A percentile compares a stretch with the other conserved stretches of the same genome.
Evolutionary conservation across 2,113 vertebrate genomes (phyloP).

Genomic region (Syngnathus typhle): DNA sequence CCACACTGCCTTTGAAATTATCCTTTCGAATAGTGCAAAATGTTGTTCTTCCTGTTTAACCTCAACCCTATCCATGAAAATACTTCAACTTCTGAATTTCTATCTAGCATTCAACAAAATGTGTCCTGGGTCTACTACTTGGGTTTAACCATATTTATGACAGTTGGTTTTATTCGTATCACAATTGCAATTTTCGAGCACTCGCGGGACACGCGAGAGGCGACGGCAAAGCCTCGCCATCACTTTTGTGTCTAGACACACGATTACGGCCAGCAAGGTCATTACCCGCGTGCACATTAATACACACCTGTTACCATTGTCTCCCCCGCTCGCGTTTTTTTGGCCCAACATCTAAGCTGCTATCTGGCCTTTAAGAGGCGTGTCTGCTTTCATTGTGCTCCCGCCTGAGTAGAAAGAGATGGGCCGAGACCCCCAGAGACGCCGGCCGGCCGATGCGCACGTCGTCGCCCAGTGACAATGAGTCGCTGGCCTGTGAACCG

Average conservation of each 20-base stretch:
- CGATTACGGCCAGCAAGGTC: constrained; percentile 61
- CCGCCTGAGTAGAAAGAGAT: constrained; percentile 54
- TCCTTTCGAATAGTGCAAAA: too few relatives aligned
- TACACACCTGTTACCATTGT: constrained; percentile 70
- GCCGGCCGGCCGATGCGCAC: constrained; percentile 34
- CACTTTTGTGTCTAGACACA: constrained; percentile 62
- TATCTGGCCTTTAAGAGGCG: constrained; percentile 62
- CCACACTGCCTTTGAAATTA: too few relatives aligned
- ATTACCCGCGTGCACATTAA: constrained; percentile 58
- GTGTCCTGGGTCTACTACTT: background rate
- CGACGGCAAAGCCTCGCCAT: constrained; percentile 47
- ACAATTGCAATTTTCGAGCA: constrained; percentile 7
- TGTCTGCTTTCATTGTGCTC: constrained; percentile 60
- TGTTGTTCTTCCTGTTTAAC: too few relatives aligned
- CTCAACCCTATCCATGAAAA: too few relatives aligned
- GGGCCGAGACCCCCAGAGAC: constrained; percentile 50
- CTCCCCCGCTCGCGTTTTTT: constrained; percentile 45
- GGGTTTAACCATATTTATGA: background rate
- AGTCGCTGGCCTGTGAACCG: constrained; percentile 36
- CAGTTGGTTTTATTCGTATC: background rate
- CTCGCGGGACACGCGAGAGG: constrained; percentile 36
- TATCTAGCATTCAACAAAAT: background rate
- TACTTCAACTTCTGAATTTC: too few relatives aligned
- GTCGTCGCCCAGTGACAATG: constrained; percentile 60
- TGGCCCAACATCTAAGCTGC: constrained; percentile 55